Percentiles rank a stretch among this genome's conserved stretches.
phyloP scores from a whole-genome alignment of 1,140 invertebrate species.

The Acyrthosiphon pisum region DNA sequence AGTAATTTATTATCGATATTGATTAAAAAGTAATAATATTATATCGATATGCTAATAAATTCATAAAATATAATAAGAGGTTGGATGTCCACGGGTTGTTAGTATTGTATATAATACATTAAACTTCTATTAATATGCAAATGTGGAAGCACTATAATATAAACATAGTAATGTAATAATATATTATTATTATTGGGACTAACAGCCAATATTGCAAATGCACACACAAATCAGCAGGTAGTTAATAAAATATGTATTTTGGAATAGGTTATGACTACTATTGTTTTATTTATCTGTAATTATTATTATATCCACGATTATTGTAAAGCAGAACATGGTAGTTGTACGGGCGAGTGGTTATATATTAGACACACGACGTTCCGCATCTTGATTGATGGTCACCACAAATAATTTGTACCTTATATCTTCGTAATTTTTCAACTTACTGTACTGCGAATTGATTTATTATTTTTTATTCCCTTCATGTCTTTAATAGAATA shows the following conservation, averaged over 20 bases:
- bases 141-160: background rate
- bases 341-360: background rate
- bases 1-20: background rate
- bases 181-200: background rate
- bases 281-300: background rate
- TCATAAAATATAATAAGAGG: background rate
- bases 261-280: too few relatives aligned
- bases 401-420: background rate
- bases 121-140: slow-evolving; percentile 10
- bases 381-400: background rate
- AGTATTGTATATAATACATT: background rate
- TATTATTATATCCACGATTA: background rate
- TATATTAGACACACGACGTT: background rate
- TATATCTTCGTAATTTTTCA: background rate
- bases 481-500: background rate
- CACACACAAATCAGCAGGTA: too few relatives aligned
- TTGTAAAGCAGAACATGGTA: background rate
- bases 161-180: background rate
- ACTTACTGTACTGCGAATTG: background rate
- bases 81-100: background rate
- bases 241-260: too few relatives aligned
- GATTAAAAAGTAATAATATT: slow-evolving; percentile 2
- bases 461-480: background rate
- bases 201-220: background rate
- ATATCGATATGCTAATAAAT: background rate